Evolutionary conservation across 2,797 vertebrate species (phyloP).

Genomic region (Neosilurus mollespiculum): DNA sequence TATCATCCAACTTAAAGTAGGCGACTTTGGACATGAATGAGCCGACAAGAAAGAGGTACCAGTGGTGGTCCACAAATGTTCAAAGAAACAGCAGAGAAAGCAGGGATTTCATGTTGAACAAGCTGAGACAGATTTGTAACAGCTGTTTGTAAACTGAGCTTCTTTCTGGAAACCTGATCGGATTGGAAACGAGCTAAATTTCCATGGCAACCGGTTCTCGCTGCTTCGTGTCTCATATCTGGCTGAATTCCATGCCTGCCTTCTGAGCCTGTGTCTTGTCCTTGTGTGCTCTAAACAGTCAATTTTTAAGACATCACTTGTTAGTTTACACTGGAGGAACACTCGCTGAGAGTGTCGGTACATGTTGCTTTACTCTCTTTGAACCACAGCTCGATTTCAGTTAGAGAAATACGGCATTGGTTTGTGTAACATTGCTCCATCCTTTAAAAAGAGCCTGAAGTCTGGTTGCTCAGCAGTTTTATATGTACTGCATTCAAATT

Average conservation of each 20-base stretch:
- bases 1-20: background rate
- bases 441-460: background rate
- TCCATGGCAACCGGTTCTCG: constrained; percentile 67
- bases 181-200: constrained; percentile 54
- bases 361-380: constrained; percentile 25
- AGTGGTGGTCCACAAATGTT: background rate
- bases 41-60: background rate
- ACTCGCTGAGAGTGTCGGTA: background rate
- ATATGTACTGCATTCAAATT: background rate
- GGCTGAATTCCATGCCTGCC: constrained; percentile 39
- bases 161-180: constrained; percentile 45
- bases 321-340: constrained; percentile 31
- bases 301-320: constrained; percentile 13
- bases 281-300: constrained; percentile 38
- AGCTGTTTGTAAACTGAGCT: constrained; percentile 50
- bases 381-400: constrained; percentile 30
- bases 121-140: constrained; percentile 37
- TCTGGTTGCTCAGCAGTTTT: background rate
- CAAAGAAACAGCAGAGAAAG: constrained; percentile 6
- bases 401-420: constrained; percentile 21
- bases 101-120: constrained; percentile 32
- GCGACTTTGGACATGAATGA: background rate
- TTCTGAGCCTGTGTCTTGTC: constrained; percentile 52
- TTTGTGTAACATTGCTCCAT: constrained; percentile 24
- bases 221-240: constrained; percentile 49